Evolutionary conservation across 2,797 vertebrate genomes (phyloP).

Genomic region (Pangasius larnaudii): DNA sequence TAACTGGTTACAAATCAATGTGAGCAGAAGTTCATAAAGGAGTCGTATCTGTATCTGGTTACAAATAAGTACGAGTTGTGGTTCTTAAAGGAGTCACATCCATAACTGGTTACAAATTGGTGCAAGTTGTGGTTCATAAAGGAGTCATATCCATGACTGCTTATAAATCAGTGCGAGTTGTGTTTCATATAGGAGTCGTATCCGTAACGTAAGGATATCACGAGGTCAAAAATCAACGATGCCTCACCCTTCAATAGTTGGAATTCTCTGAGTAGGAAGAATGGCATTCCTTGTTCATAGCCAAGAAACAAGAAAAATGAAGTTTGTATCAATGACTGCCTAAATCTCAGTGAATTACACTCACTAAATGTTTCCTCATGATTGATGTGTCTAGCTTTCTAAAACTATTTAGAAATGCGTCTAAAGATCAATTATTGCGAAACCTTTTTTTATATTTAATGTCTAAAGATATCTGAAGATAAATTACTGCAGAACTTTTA

Average conservation of each 20-base stretch:
- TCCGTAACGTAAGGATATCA: background rate
- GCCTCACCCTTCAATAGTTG: background rate
- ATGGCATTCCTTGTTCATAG: background rate
- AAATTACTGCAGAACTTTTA: background rate
- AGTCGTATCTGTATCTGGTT: background rate
- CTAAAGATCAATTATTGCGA: background rate
- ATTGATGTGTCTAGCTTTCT: background rate
- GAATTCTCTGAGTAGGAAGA: background rate
- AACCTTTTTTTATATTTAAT: background rate
- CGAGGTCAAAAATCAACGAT: background rate
- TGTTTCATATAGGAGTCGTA: background rate
- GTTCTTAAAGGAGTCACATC: background rate
- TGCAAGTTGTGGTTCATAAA: background rate
- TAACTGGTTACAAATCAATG: background rate
- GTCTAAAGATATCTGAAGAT: background rate
- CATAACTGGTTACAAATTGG: background rate
- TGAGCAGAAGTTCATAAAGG: background rate
- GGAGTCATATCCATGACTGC: background rate
- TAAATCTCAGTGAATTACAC: background rate
- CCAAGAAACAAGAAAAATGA: background rate
- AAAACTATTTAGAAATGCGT: background rate
- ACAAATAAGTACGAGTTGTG: background rate
- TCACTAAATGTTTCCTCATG: background rate
- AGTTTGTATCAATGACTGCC: background rate
- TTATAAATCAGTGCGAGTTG: background rate